These are phyloP conservation scores for Gouania willdenowi DNA, from an alignment of 2,797 vertebrate species.

Conservation along the genomic window DNA sequence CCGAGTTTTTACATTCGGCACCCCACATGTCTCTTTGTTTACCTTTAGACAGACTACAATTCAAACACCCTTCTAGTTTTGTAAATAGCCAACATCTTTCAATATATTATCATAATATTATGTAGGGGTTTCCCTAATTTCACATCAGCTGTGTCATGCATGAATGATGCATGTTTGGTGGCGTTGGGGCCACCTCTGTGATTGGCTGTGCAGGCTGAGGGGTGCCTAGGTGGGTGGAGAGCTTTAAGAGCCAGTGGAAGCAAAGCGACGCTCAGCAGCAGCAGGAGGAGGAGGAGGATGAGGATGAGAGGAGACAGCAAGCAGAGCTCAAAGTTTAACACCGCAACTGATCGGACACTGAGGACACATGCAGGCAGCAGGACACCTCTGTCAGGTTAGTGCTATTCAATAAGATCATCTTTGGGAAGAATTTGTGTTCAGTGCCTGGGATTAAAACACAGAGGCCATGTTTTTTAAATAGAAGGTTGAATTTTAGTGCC, in stretches of 20 bases:
- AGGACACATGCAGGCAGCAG: neutral
- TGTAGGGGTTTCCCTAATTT: too few relatives aligned
- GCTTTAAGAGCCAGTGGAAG: constrained; percentile 42
- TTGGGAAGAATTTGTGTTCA: too few relatives aligned
- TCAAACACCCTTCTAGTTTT: too few relatives aligned
- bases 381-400: constrained; percentile 48
- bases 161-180: neutral
- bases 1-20: too few relatives aligned
- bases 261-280: constrained; percentile 23
- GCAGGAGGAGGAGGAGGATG: constrained; percentile 3
- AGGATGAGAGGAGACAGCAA: constrained; percentile 6
- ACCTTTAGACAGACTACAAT: too few relatives aligned
- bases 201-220: constrained; percentile 46
- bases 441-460: too few relatives aligned
- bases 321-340: constrained; percentile 59
- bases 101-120: too few relatives aligned
- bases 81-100: too few relatives aligned
- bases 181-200: constrained; percentile 17
- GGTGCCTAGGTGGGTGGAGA: constrained; percentile 47
- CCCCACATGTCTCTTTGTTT: too few relatives aligned
- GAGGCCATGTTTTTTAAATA: too few relatives aligned
- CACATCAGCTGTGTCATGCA: neutral
- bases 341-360: constrained; percentile 16
- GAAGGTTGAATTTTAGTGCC: too few relatives aligned
- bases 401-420: too few relatives aligned